phyloP scores from a whole-genome alignment of 2,888 invertebrate species.

The Gymnocheta viridis region DNA sequence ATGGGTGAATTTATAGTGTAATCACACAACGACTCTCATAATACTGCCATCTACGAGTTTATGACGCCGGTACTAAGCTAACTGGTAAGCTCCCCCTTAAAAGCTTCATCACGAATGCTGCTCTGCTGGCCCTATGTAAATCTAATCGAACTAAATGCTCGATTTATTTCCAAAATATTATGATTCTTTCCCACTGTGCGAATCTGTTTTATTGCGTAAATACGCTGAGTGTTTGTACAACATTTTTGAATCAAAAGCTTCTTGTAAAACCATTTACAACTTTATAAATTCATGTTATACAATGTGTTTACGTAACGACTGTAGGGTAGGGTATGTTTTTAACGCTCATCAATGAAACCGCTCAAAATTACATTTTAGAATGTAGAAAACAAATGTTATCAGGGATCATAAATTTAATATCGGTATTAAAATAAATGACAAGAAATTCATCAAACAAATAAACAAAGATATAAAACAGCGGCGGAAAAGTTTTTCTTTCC shows the following conservation, averaged over 20 bases:
- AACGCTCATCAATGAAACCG: constrained; percentile 29
- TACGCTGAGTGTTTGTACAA: not conserved
- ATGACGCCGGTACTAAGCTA: too few species aligned
- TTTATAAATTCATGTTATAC: not conserved
- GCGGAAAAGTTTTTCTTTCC: not conserved
- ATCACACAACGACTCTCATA: too few species aligned
- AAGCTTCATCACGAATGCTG: too few species aligned
- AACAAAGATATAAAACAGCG: constrained; percentile 36
- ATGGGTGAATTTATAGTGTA: too few species aligned
- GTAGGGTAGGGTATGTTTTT: constrained; percentile 20
- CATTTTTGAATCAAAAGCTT: not conserved
- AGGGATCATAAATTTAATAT: constrained; percentile 58
- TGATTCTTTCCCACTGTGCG: not conserved
- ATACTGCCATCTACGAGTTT: too few species aligned
- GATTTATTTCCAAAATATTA: too few species aligned
- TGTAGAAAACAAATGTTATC: constrained; percentile 54
- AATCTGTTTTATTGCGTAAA: not conserved
- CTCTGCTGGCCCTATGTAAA: too few species aligned
- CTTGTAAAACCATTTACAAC: not conserved
- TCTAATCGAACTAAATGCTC: too few species aligned
- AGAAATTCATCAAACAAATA: constrained; percentile 38
- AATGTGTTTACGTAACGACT: constrained; percentile 8
- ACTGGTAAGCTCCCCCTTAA: too few species aligned
- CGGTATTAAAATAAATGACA: constrained; percentile 42
- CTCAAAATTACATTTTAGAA: not conserved